phyloP scores from a whole-genome alignment of 2,113 vertebrate genomes.

The Urocynchramus pylzowi region DNA sequence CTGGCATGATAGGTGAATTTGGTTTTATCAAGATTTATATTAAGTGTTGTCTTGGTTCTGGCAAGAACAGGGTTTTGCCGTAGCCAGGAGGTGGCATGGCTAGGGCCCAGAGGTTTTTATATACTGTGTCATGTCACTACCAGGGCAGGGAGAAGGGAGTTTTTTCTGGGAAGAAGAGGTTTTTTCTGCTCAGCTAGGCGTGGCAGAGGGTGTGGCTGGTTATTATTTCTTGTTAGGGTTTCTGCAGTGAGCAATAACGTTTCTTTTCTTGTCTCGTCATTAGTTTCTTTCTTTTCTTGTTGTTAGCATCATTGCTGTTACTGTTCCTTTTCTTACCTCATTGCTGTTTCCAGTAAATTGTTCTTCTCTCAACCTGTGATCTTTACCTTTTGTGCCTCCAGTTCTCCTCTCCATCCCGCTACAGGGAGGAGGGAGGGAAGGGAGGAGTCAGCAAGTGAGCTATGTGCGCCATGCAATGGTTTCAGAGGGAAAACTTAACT shows the following conservation, averaged over 20 bases:
- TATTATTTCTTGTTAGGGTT: background rate
- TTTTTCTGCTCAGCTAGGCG: background rate
- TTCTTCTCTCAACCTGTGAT: background rate
- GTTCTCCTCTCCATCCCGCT: background rate
- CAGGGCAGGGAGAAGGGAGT: background rate
- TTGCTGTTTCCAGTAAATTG: background rate
- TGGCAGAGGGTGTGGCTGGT: background rate
- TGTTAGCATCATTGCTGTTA: background rate
- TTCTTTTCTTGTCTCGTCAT: background rate
- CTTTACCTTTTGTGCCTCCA: background rate
- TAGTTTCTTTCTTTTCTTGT: background rate
- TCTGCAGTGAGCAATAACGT: rapidly evolving
- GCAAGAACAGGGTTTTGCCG: background rate
- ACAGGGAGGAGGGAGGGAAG: background rate
- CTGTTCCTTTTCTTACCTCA: background rate
- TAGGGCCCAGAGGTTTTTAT: background rate
- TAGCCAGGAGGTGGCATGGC: background rate
- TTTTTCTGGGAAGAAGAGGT: background rate
- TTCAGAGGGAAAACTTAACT: background rate
- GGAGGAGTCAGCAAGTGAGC: rapidly evolving
- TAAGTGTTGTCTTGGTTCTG: background rate
- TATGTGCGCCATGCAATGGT: background rate
- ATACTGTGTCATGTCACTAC: background rate
- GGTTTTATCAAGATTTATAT: background rate
- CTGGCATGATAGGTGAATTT: background rate